Evolutionary conservation across 2,797 vertebrate genomes (phyloP), one percentile per base, ranked within the genome.

Genomic region (Cynodonichthys magdalenae): DNA sequence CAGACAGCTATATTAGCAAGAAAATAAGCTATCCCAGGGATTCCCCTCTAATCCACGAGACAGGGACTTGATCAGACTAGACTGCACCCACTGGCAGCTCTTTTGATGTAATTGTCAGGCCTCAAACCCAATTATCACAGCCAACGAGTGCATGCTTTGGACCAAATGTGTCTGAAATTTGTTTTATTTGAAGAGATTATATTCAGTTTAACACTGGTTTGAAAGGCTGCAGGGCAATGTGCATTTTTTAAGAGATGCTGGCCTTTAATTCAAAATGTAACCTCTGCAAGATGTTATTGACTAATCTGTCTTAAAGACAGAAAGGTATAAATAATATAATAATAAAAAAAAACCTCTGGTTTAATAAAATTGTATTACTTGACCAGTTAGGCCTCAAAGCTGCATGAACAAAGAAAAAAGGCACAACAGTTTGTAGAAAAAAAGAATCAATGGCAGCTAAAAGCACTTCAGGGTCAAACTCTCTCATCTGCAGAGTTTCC

Each of bases 391-490:
- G 41, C 44, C 66, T 59, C 31, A 27, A 12, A 36, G 53, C 44
- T 27, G 44, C 74, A 82, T 84, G 1, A 82, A 80, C 87, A 75
- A 82, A 66, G 24, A 66, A 4, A 46, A 29, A 53, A 8, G 59
- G 53, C 19, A 51, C 34, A 71, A 48, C 51, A 34, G 39, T 71
- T 71, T 74, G 52, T 49, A 17, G 44, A 63, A 28, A 58, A 46
- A 52, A 8, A 41, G 81, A 80, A 82, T 82, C 79, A 77, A 71
- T 83, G 44, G 28, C 48, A 41, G 46, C 18, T 17, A 18, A 39
- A 48, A 54, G 19, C 61, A 62, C 49, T 54, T 75, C 31, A 1
- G 56, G 56, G 69, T 24, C 15, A 7, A 20, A 8, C 8, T 27
- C 24, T 17, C 7, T 74, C 63, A 58, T 77, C 75, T 59, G 49